These are phyloP conservation scores for Spodoptera littoralis DNA, from an alignment of 2,888 invertebrate genomes.

Conservation along the genomic window DNA sequence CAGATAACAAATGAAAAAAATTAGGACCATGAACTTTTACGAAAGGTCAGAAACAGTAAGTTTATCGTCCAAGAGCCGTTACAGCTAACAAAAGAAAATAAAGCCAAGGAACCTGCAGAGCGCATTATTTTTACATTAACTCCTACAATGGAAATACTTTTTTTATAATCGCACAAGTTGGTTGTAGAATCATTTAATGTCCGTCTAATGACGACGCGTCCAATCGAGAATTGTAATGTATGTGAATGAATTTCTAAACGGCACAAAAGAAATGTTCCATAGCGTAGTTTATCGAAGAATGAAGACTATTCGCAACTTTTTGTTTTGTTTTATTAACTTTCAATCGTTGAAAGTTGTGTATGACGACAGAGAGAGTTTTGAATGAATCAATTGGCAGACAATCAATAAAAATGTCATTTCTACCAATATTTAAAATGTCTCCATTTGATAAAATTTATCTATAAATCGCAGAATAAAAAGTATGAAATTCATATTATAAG, in stretches of 20 bases:
- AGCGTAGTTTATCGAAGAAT: slow-evolving; percentile 7
- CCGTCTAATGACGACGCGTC: slow-evolving; percentile 42
- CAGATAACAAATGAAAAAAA: slow-evolving; percentile 12
- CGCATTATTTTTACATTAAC: slow-evolving; percentile 67
- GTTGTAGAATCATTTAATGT: slow-evolving; percentile 44
- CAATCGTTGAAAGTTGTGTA: slow-evolving; percentile 33
- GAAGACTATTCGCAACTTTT: slow-evolving; percentile 5
- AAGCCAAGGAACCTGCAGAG: slow-evolving; percentile 31
- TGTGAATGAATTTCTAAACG: slow-evolving; percentile 43
- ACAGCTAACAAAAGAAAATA: slow-evolving; percentile 24
- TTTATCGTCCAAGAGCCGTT: slow-evolving; percentile 29
- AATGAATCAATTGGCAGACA: slow-evolving; percentile 1
- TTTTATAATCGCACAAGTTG: slow-evolving; percentile 49
- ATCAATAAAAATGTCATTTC: slow-evolving; percentile 1
- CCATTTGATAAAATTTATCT: slow-evolving; percentile 14
- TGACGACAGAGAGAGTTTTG: slow-evolving; percentile 21
- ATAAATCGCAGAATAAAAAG: slow-evolving; percentile 24
- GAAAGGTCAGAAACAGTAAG: slow-evolving; percentile 32
- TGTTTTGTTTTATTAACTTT: slow-evolving; percentile 37
- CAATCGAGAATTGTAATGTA: slow-evolving; percentile 37
- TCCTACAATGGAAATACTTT: slow-evolving; percentile 59
- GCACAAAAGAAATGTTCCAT: slow-evolving; percentile 12
- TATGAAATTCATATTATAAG: slow-evolving; percentile 43
- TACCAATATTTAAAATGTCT: background rate
- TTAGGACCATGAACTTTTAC: slow-evolving; percentile 27